Evolutionary conservation across 2,113 vertebrate genomes (phyloP).

Genomic region (Amphilophus citrinellus): DNA sequence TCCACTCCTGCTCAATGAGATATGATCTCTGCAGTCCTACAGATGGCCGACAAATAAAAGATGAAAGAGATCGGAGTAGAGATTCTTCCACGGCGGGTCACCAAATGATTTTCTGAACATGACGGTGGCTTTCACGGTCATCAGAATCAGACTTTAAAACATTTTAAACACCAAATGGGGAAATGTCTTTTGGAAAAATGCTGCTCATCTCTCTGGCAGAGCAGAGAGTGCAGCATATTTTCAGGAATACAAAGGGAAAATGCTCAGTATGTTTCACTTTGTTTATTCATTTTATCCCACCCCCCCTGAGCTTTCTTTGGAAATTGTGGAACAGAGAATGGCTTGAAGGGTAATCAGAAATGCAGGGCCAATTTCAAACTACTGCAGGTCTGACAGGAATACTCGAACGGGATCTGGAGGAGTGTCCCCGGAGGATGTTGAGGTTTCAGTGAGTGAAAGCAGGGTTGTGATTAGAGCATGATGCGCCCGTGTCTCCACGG

Average conservation of each 20-base stretch:
- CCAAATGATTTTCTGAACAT: background rate
- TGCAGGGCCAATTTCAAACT: background rate
- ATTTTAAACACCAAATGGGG: background rate
- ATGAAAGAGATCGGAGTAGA: background rate
- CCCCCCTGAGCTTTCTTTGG: background rate
- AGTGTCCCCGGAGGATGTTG: background rate
- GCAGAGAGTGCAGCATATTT: background rate
- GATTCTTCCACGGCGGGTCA: background rate
- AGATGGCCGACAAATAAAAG: background rate
- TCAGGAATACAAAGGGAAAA: background rate
- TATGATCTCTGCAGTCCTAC: background rate
- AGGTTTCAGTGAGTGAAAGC: background rate
- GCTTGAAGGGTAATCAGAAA: constrained; percentile 25
- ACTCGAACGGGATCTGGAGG: background rate
- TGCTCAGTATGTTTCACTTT: background rate
- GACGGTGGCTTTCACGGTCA: accelerated
- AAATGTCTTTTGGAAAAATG: background rate
- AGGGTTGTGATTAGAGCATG: background rate
- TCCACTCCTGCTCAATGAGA: constrained; percentile 8
- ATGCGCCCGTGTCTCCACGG: background rate
- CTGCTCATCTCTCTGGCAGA: background rate
- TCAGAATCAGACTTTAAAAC: background rate
- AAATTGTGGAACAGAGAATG: background rate
- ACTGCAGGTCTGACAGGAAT: constrained; percentile 5
- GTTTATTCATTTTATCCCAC: background rate